These are phyloP conservation scores for Halcyon badia DNA, from an alignment of 2,797 vertebrate genomes.

Conservation along the genomic window DNA sequence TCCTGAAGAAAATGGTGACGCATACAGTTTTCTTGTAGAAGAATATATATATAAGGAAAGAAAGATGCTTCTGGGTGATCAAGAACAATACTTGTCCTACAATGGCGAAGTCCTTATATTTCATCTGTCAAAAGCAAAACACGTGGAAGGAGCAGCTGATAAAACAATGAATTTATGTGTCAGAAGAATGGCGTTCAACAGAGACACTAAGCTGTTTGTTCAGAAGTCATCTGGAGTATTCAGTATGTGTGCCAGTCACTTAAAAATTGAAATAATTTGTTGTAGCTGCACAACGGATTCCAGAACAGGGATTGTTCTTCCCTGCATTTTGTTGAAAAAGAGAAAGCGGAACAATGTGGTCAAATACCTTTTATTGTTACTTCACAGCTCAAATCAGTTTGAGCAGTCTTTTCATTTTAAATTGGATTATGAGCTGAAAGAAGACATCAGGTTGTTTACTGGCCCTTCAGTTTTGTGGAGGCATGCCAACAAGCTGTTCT, in stretches of 20 bases:
- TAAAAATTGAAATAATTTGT: conserved; percentile 76
- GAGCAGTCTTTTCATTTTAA: conserved; percentile 83
- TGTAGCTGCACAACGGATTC: conserved; percentile 80
- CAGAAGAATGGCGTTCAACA: conserved; percentile 81
- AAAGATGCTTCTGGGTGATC: conserved; percentile 51
- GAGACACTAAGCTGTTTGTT: conserved; percentile 76
- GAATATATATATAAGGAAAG: neutral
- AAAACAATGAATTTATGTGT: conserved; percentile 75
- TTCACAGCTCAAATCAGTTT: conserved; percentile 80
- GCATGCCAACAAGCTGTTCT: conserved; percentile 79
- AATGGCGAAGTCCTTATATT: conserved; percentile 88
- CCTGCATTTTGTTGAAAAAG: conserved; percentile 84
- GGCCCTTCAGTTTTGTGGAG: conserved; percentile 92
- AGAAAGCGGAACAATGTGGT: conserved; percentile 63
- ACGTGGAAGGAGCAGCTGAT: neutral
- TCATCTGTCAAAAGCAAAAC: conserved; percentile 65
- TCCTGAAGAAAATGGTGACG: neutral
- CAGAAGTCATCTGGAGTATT: conserved; percentile 76
- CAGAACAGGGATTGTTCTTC: conserved; percentile 79
- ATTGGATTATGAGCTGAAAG: conserved; percentile 82
- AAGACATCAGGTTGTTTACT: conserved; percentile 79
- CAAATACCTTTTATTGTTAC: conserved; percentile 83
- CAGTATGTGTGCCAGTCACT: conserved; percentile 60
- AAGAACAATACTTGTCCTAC: conserved; percentile 77
- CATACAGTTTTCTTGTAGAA: neutral